Evolutionary conservation across 2,888 invertebrate species (phyloP).

Genomic region (Limenitis arthemis): DNA sequence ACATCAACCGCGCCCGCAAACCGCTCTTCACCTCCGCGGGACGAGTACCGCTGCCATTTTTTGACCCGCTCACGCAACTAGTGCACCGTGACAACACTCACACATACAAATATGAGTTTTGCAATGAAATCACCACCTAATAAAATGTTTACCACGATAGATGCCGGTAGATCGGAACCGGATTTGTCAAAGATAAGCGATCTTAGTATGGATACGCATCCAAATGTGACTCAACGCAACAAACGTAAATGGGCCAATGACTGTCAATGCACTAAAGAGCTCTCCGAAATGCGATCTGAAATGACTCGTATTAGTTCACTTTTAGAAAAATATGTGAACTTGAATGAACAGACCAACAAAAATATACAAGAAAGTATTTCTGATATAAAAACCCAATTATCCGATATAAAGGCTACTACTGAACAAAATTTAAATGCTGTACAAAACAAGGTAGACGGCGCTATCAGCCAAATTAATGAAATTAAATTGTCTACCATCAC

Average conservation of each 20-base stretch:
- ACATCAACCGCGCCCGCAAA: no score
- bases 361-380: slow-evolving; percentile 16
- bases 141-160: background rate
- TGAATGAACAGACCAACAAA: slow-evolving; percentile 14
- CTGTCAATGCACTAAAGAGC: slow-evolving; percentile 4
- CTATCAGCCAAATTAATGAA: slow-evolving; percentile 6
- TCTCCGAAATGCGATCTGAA: slow-evolving; percentile 8
- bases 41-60: no score
- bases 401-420: slow-evolving; percentile 14
- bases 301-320: slow-evolving; percentile 8
- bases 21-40: no score
- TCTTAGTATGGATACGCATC: slow-evolving; percentile 7
- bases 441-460: slow-evolving; percentile 9
- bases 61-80: no score
- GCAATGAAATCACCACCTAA: no score
- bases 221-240: no score
- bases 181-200: slow-evolving; percentile 12
- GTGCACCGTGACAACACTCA: no score
- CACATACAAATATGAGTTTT: no score
- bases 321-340: slow-evolving; percentile 11
- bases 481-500: slow-evolving; percentile 10
- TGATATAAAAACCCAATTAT: slow-evolving; percentile 17
- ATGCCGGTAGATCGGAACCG: slow-evolving; percentile 9
- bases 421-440: slow-evolving; percentile 7
- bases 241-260: slow-evolving; percentile 3